Conservation (phyloP, 1,140 invertebrate species). For the Rhagoletis pomonella region DNA sequence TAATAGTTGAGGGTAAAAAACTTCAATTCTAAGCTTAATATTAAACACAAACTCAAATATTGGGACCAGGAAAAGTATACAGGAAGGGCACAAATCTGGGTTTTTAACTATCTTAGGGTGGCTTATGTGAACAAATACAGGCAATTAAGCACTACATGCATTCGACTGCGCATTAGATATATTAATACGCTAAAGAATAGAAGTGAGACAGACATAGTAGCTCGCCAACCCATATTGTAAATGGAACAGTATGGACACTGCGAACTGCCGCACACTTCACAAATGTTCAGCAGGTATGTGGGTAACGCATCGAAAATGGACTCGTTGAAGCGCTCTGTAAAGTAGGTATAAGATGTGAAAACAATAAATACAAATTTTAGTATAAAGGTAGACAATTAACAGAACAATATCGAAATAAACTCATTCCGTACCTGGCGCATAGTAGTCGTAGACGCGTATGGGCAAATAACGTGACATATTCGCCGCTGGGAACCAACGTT, state of each 20-base stretch:
- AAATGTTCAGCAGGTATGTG: slow-evolving; percentile 94
- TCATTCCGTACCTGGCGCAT: slow-evolving; percentile 86
- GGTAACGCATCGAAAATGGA: slow-evolving; percentile 92
- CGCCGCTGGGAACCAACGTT: slow-evolving; percentile 96
- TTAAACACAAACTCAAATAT: neutral
- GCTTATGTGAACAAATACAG: slow-evolving; percentile 54
- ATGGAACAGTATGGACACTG: slow-evolving; percentile 98
- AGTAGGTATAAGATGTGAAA: slow-evolving; percentile 63
- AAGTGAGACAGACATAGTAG: slow-evolving; percentile 68
- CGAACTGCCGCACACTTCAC: slow-evolving; percentile 98
- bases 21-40: neutral
- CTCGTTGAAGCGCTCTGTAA: slow-evolving; percentile 95
- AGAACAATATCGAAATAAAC: slow-evolving; percentile 17
- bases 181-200: slow-evolving; percentile 71
- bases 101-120: no score
- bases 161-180: slow-evolving; percentile 70
- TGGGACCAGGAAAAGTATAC: no score
- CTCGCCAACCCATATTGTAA: slow-evolving; percentile 81
- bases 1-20: no score
- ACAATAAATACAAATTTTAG: no score
- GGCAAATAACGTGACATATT: slow-evolving; percentile 96
- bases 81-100: no score
- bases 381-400: no score
- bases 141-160: slow-evolving; percentile 67
- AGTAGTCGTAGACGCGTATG: slow-evolving; percentile 95